A percentile compares a stretch with the other conserved stretches of the same genome.
Evolutionary conservation across 2,113 vertebrate genomes (phyloP).

Genomic region (Polypterus bichir): DNA sequence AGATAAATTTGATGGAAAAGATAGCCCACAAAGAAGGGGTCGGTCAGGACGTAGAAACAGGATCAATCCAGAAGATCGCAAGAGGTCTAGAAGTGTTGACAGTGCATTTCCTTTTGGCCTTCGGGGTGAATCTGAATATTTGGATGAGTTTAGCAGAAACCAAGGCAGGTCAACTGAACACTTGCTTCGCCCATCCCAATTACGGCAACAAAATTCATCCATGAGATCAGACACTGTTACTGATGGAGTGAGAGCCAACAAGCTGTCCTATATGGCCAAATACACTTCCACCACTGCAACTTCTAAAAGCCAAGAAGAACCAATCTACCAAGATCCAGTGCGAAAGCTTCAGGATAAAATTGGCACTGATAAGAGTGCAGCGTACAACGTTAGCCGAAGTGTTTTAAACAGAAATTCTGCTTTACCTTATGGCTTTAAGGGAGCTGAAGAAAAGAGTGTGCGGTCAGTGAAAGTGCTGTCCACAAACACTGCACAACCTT

Average conservation of each 20-base stretch:
- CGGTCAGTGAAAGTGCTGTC: slow-evolving; percentile 20
- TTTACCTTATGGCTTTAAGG: slow-evolving; percentile 30
- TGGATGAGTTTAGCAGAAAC: slow-evolving; percentile 45
- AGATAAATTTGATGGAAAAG: slow-evolving; percentile 76
- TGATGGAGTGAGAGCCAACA: too few species aligned
- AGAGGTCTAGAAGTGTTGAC: slow-evolving; percentile 79
- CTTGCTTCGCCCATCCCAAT: slow-evolving; percentile 65
- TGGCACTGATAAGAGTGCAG: slow-evolving; percentile 24
- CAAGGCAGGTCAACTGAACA: slow-evolving; percentile 67
- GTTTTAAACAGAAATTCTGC: slow-evolving; percentile 32
- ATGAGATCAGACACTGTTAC: too few species aligned
- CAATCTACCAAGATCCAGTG: slow-evolving; percentile 17
- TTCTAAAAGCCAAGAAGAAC: slow-evolving; percentile 4
- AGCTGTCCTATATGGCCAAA: too few species aligned
- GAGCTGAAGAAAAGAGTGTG: slow-evolving; percentile 18
- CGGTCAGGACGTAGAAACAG: slow-evolving; percentile 68
- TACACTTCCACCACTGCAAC: too few species aligned
- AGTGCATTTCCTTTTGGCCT: slow-evolving; percentile 59
- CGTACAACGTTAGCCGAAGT: slow-evolving; percentile 32
- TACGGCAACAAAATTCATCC: slow-evolving; percentile 47
- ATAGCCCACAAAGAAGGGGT: slow-evolving; percentile 63
- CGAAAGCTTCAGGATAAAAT: slow-evolving; percentile 19
- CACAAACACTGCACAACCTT: slow-evolving; percentile 25
- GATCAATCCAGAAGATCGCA: slow-evolving; percentile 75
- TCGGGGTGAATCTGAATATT: slow-evolving; percentile 37